Percentiles rank a stretch among this genome's conserved stretches.
These are phyloP conservation scores for Chrysomallon squamiferum DNA, from an alignment of 1,140 invertebrate genomes.

Conservation along the genomic window DNA sequence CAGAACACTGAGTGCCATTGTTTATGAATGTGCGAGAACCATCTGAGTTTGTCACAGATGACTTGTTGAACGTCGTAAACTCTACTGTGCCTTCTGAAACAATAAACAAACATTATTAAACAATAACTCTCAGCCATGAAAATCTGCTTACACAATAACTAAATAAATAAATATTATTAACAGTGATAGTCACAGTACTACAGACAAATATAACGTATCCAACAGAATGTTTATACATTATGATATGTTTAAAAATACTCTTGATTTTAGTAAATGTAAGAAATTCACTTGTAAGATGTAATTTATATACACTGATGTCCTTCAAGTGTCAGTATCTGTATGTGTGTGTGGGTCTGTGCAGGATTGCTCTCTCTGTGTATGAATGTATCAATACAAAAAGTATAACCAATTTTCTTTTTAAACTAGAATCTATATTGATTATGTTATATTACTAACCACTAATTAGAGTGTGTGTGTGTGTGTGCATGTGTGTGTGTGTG, in stretches of 20 bases:
- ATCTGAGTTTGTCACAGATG: slow-evolving; percentile 1
- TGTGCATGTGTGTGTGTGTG: too few species aligned
- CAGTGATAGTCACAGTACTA: not conserved
- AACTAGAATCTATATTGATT: too few species aligned
- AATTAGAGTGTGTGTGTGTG: too few species aligned
- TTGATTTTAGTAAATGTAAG: not conserved
- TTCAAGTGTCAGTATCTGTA: too few species aligned
- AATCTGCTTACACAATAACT: not conserved
- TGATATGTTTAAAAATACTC: not conserved
- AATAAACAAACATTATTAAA: slow-evolving; percentile 11
- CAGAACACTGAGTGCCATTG: slow-evolving; percentile 1
- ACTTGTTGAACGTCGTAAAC: slow-evolving; percentile 32
- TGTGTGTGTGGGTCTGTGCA: too few species aligned
- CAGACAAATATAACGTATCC: not conserved
- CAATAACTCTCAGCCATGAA: not conserved
- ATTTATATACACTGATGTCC: too few species aligned
- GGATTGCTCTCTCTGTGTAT: too few species aligned
- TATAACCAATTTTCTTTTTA: too few species aligned
- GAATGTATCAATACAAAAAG: too few species aligned
- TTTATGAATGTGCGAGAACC: not conserved
- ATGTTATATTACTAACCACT: too few species aligned
- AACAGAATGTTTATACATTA: not conserved
- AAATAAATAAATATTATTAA: not conserved
- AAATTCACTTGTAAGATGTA: not conserved
- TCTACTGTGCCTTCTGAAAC: slow-evolving; percentile 44